Conservation (phyloP, 2,797 vertebrate species). For the Echiichthys vipera region DNA sequence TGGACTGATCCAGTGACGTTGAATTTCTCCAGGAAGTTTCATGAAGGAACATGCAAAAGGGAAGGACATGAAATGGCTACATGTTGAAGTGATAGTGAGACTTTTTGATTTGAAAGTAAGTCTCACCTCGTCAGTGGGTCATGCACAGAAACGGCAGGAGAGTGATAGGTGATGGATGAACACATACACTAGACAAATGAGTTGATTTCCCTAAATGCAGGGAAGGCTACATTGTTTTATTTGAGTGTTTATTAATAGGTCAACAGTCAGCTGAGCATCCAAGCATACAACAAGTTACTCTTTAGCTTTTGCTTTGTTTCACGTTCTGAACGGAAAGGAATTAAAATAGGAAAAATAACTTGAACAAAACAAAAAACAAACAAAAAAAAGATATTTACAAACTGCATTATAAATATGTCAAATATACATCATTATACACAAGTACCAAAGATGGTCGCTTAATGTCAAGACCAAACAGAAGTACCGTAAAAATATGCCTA, state of each 20-base stretch:
- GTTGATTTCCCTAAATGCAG: conserved; percentile 73
- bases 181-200: conserved; percentile 47
- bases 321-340: conserved; percentile 78
- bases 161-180: conserved; percentile 38
- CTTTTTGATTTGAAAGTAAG: conserved; percentile 25
- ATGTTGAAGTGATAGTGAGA: background rate
- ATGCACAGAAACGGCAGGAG: conserved; percentile 1
- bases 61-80: conserved; percentile 14
- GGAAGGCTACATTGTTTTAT: conserved; percentile 87
- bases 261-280: conserved; percentile 88
- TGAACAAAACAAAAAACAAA: conserved; percentile 62
- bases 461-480: conserved; percentile 79
- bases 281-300: conserved; percentile 86
- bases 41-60: conserved; percentile 31
- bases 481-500: conserved; percentile 81
- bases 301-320: conserved; percentile 83
- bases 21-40: conserved; percentile 15
- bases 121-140: conserved; percentile 23
- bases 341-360: conserved; percentile 76
- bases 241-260: conserved; percentile 88
- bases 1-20: background rate
- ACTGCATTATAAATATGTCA: conserved; percentile 92
- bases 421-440: conserved; percentile 92
- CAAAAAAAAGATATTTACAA: conserved; percentile 88
- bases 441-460: conserved; percentile 83